Base-by-base conservation (phyloP, 2,888 invertebrate genomes). In the Gari tellinella region DNA sequence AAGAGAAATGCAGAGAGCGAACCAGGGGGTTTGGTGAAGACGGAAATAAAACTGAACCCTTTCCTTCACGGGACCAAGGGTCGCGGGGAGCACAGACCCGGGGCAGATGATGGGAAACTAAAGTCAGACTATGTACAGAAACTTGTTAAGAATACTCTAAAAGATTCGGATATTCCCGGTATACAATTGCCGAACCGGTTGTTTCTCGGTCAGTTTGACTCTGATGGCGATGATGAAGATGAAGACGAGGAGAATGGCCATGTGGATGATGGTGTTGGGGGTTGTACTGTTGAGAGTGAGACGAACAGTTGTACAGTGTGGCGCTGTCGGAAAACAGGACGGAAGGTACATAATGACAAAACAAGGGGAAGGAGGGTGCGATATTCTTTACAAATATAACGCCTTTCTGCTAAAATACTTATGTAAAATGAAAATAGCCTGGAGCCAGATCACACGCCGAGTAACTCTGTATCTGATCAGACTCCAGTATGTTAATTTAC, bases 121-220 rank as follows among this genome's bases (percentile, higher is more conserved):
- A 64, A 55, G 38, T 37, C 73, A 1, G 73, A 65, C 21, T n/a
- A 45, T 17, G 73, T 74, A n/a, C 68, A 74, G 45, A 60, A 61
- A 21, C 41, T 74, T 19, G 74, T 80, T 1, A 65, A 65, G 12
- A 74, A 80, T 31, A 77, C 80, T 8, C 43, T 80, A 3, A 70
- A 67, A 21, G 64, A 57, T 4, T 25, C 48, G 15, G 73, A 74
- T 7, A 8, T 68, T 10, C 56, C 64, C 0, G 46, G 21, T 48
- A 53, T 53, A n/a, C 41, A 53, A 26, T 56, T 48, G 15, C 53
- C 46, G 17, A 75, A 67, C 26, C 37, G 72, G 12, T 56, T 81
- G 41, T 82, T 82, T 65, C 66, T 82, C 8, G 77, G 79, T 4
- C 73, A 76, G 26, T 76, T 62, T 46, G 72, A 75, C 63, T 58